phyloP scores from a whole-genome alignment of 2,797 vertebrate species.

The Microctenopoma stevenorrisi region DNA sequence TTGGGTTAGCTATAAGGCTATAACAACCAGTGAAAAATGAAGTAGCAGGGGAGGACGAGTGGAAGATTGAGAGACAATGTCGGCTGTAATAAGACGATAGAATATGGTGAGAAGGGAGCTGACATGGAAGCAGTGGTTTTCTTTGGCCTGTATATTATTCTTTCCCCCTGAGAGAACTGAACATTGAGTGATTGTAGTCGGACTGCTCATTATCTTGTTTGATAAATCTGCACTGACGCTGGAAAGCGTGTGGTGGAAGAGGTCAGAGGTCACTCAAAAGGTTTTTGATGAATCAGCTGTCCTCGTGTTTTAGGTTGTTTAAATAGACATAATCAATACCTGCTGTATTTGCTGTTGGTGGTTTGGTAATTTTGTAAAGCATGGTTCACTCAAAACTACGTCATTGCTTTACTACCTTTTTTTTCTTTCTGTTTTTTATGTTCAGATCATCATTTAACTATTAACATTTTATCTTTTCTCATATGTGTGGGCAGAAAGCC shows the following conservation, averaged over 20 bases:
- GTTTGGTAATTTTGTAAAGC: neutral
- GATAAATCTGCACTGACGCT: slow-evolving; percentile 68
- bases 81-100: slow-evolving; percentile 52
- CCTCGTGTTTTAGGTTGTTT: slow-evolving; percentile 23
- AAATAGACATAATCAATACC: neutral
- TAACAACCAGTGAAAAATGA: slow-evolving; percentile 1
- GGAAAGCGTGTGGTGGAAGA: slow-evolving; percentile 51
- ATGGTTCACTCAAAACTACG: slow-evolving; percentile 37
- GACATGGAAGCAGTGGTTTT: slow-evolving; percentile 43
- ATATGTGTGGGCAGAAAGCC: slow-evolving; percentile 15
- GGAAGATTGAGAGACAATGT: slow-evolving; percentile 47
- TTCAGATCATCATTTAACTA: slow-evolving; percentile 16
- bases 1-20: too few relatives aligned
- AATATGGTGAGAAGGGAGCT: slow-evolving; percentile 48
- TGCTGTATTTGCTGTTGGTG: neutral
- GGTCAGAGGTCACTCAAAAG: slow-evolving; percentile 60
- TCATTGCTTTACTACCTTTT: slow-evolving; percentile 37
- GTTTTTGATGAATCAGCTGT: slow-evolving; percentile 65
- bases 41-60: slow-evolving; percentile 27
- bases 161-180: slow-evolving; percentile 23
- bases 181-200: slow-evolving; percentile 58
- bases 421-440: slow-evolving; percentile 1
- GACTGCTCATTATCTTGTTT: slow-evolving; percentile 58
- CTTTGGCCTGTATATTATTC: slow-evolving; percentile 48
- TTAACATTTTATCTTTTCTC: slow-evolving; percentile 14